Base-by-base conservation (phyloP, 2,113 vertebrate genomes). In the Burhinus bistriatus region DNA sequence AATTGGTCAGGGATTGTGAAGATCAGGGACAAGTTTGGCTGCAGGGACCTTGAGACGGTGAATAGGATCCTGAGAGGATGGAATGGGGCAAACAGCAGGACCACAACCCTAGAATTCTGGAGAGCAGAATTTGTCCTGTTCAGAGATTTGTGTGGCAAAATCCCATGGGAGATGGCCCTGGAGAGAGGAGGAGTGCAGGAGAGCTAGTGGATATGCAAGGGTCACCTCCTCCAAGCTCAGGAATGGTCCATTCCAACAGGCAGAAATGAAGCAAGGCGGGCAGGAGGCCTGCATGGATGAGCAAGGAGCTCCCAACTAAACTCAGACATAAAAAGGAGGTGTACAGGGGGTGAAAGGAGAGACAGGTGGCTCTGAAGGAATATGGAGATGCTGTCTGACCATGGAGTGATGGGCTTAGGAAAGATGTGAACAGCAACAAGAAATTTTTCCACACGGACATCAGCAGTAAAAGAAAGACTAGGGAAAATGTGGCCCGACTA, bases 401-500 rank as follows among this genome's bases (percentile, higher is more conserved):
- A 10, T 27, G 30, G 32, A 80, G 10, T 3, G 7, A 29, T 34
- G 23, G 32, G 7, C 7, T 72, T n/a, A 81, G 49, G 65, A 82
- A 90, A 30, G 13, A 7, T 29, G 5, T 25, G 49, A 75, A 26
- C 9, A 34, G 32, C 25, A 79, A 4, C 7, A 34, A 38, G 11
- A 9, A 71, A 77, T 6, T 7, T 84, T 90, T 87, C 36, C 21
- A 23, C 15, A 72, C 29, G 16, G 9, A 54, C 23, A 64, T 4
- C 21, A 69, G 15, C 70, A 55, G 32, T 44, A 79, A 49, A 55
- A 59, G 23, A 16, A 83, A 69, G 25, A 62, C 11, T 3, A 19
- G 6, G 64, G 19, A 42, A 84, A 59, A 68, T 0, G 0, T 32
- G 19, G 27, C 4, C n/a, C 18, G 11, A 9, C 17, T 36, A 21